These are phyloP conservation scores for Grallaria varia DNA, from an alignment of 2,113 vertebrate species.

Conservation along the genomic window DNA sequence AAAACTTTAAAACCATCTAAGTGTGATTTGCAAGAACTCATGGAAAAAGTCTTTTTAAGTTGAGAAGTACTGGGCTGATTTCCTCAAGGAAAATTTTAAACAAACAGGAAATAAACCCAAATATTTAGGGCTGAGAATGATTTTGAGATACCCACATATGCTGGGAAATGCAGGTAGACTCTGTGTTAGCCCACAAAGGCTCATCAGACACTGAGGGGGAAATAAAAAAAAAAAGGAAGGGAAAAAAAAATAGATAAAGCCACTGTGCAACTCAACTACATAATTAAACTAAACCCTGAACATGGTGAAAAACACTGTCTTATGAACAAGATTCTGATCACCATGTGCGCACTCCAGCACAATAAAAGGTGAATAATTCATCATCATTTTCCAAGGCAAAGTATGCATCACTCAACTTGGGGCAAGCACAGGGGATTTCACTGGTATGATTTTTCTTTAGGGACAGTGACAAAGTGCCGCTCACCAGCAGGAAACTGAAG, in stretches of 20 bases:
- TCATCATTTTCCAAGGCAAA: constrained; percentile 67
- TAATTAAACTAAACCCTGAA: constrained; percentile 29
- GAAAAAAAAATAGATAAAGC: background rate
- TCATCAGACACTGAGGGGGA: background rate
- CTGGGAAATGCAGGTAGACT: background rate
- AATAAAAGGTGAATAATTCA: constrained; percentile 83
- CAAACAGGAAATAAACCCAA: background rate
- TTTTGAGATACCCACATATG: background rate
- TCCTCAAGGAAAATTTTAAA: background rate
- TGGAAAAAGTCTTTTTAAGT: background rate
- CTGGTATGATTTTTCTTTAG: constrained; percentile 71
- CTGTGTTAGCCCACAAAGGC: background rate
- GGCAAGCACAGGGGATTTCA: constrained; percentile 70
- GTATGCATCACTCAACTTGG: constrained; percentile 71
- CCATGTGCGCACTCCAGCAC: constrained; percentile 60
- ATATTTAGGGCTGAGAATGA: background rate
- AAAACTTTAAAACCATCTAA: background rate
- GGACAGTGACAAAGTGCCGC: constrained; percentile 72
- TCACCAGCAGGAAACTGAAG: constrained; percentile 65
- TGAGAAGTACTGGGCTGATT: background rate
- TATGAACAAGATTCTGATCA: constrained; percentile 55
- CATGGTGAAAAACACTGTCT: constrained; percentile 37
- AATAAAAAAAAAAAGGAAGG: background rate
- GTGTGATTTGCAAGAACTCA: background rate
- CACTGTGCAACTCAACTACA: background rate